phyloP scores from a whole-genome alignment of 2,113 vertebrate species.

The Caranx ignobilis region DNA sequence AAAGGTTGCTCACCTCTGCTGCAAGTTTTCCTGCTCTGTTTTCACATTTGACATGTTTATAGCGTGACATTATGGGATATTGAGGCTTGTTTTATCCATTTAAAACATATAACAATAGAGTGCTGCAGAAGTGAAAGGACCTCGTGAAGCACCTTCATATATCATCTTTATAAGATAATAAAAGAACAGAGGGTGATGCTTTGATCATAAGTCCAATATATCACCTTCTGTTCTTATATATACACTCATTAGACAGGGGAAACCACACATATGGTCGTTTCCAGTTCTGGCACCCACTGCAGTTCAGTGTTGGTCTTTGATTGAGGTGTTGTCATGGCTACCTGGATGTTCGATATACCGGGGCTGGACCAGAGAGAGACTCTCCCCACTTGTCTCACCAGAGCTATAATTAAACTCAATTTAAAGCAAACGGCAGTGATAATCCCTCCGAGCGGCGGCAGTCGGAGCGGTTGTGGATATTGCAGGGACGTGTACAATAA shows the following conservation, averaged over 20 bases:
- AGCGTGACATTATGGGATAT: no score
- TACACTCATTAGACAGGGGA: neutral
- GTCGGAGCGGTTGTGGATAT: slow-evolving; percentile 27
- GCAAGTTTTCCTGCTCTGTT: no score
- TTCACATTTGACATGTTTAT: no score
- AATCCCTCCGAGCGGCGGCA: slow-evolving; percentile 34
- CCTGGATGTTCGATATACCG: slow-evolving; percentile 69
- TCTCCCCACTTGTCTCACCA: slow-evolving; percentile 41
- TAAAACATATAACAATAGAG: no score
- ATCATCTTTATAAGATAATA: no score
- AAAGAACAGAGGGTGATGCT: no score
- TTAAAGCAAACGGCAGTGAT: slow-evolving; percentile 54
- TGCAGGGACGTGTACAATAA: slow-evolving; percentile 1
- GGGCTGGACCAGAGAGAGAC: slow-evolving; percentile 60
- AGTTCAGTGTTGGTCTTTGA: slow-evolving; percentile 69
- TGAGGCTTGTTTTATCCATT: no score
- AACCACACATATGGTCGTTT: neutral
- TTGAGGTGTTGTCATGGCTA: slow-evolving; percentile 82
- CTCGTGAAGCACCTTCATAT: no score
- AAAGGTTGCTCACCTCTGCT: no score
- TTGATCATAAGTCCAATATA: no score
- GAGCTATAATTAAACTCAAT: slow-evolving; percentile 81
- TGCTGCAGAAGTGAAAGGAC: no score
- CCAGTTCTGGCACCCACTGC: slow-evolving; percentile 26
- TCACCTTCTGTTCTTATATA: neutral